These are phyloP conservation scores for Doris montereyensis DNA, from an alignment of 2,888 invertebrate species.

Conservation along the genomic window DNA sequence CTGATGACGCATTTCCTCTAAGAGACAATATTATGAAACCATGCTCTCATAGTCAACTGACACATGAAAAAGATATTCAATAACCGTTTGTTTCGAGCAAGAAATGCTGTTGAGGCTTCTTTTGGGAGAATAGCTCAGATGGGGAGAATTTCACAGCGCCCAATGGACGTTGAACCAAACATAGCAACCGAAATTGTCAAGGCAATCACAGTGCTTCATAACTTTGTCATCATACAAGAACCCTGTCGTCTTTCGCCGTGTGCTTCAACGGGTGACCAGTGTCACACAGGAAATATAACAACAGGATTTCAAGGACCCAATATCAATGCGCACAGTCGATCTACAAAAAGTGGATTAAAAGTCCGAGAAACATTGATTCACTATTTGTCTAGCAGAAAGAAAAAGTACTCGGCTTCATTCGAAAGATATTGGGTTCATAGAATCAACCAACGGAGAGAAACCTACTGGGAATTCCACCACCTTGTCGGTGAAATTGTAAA, in stretches of 20 bases:
- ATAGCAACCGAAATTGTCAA: constrained; percentile 9
- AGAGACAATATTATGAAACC: constrained; percentile 25
- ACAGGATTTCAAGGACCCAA: background rate
- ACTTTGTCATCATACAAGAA: constrained; percentile 11
- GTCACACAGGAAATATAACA: background rate
- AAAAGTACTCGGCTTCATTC: too few species aligned
- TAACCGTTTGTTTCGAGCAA: background rate
- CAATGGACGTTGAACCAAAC: constrained; percentile 17
- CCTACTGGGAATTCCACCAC: too few species aligned
- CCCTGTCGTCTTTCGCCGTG: background rate
- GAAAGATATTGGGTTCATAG: too few species aligned
- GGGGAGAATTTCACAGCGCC: background rate
- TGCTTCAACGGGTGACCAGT: background rate
- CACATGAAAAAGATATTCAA: constrained; percentile 16
- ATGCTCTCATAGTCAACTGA: constrained; percentile 4
- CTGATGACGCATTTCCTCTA: constrained; percentile 4
- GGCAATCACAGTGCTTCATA: constrained; percentile 1
- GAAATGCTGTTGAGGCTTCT: constrained; percentile 21
- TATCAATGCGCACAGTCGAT: background rate
- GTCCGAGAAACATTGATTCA: background rate
- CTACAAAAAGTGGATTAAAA: constrained; percentile 5
- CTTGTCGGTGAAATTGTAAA: too few species aligned
- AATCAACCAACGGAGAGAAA: too few species aligned
- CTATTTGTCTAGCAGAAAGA: too few species aligned
- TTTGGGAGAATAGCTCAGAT: constrained; percentile 25